Evolutionary conservation across 2,888 invertebrate species (phyloP).

Genomic region (Latheticus oryzae): DNA sequence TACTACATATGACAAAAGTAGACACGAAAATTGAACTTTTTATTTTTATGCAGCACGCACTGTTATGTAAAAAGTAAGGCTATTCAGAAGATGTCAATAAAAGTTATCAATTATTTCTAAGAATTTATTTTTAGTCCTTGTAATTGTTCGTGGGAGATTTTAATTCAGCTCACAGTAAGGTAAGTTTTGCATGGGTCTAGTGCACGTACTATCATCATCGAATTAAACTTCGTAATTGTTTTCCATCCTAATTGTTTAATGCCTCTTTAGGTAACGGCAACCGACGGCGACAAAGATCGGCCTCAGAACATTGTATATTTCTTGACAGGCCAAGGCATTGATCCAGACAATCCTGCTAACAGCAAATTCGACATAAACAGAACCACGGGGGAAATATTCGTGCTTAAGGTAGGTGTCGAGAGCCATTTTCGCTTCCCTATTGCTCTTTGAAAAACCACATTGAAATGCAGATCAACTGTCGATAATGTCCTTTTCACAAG

Average conservation of each 20-base stretch:
- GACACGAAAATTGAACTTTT: no score
- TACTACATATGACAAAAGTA: no score
- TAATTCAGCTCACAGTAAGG: no score
- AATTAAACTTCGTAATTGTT: no score
- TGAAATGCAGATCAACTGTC: conserved; percentile 21
- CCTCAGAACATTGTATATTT: conserved; percentile 96
- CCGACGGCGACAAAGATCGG: conserved; percentile 95
- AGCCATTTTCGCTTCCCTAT: conserved; percentile 5
- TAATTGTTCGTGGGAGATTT: no score
- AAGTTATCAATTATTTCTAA: no score
- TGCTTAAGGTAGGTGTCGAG: conserved; percentile 81
- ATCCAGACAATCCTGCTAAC: conserved; percentile 93
- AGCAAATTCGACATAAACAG: conserved; percentile 97
- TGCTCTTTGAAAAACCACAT: conserved; percentile 6
- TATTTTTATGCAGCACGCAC: no score
- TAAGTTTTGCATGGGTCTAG: conserved; percentile 9
- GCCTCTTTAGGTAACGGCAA: conserved; percentile 85
- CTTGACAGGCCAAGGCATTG: conserved; percentile 94
- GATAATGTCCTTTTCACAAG: conserved; percentile 11
- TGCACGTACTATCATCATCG: conserved; percentile 14
- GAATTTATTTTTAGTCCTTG: no score
- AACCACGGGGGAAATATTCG: conserved; percentile 95
- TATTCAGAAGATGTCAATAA: no score
- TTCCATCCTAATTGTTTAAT: neutral
- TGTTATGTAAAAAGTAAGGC: no score